A percentile compares a stretch with the other conserved stretches of the same genome.
phyloP scores from a whole-genome alignment of 92 coral and sea anemone genomes.

The Paramuricea clavata region DNA sequence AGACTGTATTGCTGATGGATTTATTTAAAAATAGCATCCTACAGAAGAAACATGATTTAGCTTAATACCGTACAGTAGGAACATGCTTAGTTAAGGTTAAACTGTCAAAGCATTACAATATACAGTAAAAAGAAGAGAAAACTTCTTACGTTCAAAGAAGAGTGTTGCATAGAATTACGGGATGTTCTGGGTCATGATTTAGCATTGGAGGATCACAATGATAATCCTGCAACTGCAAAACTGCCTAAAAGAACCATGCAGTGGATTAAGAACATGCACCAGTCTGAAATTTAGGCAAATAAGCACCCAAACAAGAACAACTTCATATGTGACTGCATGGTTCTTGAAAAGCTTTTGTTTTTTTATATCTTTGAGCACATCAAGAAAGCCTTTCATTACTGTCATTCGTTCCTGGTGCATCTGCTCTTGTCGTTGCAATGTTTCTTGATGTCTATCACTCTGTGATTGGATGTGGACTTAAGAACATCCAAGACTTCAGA shows the following conservation, averaged over 20 bases:
- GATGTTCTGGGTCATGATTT: too few species aligned
- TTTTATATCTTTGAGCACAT: not conserved
- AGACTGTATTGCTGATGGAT: not conserved
- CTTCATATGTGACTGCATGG: too few species aligned
- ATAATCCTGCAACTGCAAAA: too few species aligned
- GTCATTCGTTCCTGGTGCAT: slow-evolving; percentile 29
- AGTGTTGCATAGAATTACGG: too few species aligned
- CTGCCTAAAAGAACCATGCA: too few species aligned
- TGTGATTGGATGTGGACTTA: not conserved
- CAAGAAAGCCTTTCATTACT: slow-evolving; percentile 14
- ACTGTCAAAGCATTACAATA: too few species aligned
- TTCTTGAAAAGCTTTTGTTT: not conserved
- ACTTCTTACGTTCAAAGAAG: too few species aligned
- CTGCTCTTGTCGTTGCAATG: not conserved
- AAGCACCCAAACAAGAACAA: not conserved
- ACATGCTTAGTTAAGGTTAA: too few species aligned
- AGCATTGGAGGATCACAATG: too few species aligned
- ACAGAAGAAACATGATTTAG: not conserved
- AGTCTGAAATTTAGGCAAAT: not conserved
- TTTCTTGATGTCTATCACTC: slow-evolving; percentile 11
- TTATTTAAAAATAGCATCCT: not conserved
- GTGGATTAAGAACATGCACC: too few species aligned
- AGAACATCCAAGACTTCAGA: slow-evolving; percentile 32
- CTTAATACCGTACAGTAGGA: too few species aligned
- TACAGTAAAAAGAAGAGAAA: too few species aligned